Evolutionary conservation across 1,140 invertebrate genomes (phyloP).

Genomic region (Drosophila oshimai): DNA sequence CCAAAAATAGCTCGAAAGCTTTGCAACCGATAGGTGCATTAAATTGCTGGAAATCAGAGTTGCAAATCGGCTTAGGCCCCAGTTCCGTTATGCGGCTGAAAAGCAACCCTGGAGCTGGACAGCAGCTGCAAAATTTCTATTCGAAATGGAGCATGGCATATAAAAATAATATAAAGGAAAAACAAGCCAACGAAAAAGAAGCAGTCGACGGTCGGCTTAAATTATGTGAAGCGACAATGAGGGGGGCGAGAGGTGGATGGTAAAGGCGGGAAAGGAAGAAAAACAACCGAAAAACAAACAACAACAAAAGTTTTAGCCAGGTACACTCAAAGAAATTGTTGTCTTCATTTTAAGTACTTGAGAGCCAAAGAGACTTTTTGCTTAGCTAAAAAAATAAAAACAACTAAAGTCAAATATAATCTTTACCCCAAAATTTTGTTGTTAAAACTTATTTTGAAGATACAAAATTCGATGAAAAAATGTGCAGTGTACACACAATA

Average conservation of each 20-base stretch:
- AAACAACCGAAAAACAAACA: constrained; percentile 26
- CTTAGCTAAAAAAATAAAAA: no score
- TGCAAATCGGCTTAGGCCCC: not conserved
- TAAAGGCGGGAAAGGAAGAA: not conserved
- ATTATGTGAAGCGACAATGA: constrained; percentile 2
- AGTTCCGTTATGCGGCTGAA: constrained; percentile 6
- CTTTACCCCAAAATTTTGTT: no score
- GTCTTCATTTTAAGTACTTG: no score
- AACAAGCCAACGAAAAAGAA: constrained; percentile 10
- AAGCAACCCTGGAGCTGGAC: constrained; percentile 1
- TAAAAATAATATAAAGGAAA: constrained; percentile 34
- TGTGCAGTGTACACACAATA: constrained; percentile 59
- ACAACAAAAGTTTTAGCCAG: constrained; percentile 16
- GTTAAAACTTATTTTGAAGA: not conserved
- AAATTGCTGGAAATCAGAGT: not conserved
- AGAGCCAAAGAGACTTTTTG: no score
- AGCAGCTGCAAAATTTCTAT: constrained; percentile 20
- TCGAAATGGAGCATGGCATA: constrained; percentile 13
- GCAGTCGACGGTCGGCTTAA: constrained; percentile 21
- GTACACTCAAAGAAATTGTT: not conserved
- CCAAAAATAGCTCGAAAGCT: not conserved
- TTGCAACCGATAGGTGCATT: not conserved
- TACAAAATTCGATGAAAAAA: not conserved
- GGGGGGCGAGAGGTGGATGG: no score
- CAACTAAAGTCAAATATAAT: no score